Base-by-base conservation (phyloP, 2,888 invertebrate genomes). In the Tinea pellionella region DNA sequence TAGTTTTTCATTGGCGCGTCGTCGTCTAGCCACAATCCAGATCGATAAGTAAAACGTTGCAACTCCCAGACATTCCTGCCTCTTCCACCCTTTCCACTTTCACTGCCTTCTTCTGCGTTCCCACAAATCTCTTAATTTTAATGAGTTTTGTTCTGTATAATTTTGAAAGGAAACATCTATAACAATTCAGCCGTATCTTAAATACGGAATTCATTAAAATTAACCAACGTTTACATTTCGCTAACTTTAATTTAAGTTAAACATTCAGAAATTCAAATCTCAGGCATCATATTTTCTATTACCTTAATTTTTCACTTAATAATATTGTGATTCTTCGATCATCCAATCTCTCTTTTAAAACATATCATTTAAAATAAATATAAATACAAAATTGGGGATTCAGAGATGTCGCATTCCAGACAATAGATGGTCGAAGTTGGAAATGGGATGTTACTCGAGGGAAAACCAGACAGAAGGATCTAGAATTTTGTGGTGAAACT, bases 1-100 rank as follows among this genome's bases (percentile, higher is more conserved):
- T 79, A 79, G 80, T 80, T 82, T 81, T 83, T 78, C 77, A 73
- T 74, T 70, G 77, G 70, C 80, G 76, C 80, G 75, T 69, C 71
- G 65, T 65, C 67, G 83, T 80, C 82, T 81, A 70, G 78, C 73
- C 64, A 68, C 71, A 65, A 43, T 70, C 69, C 64, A 71, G 77
- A 82, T 85, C 85, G 78, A 84, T 85, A 78, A 61, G 13, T 11
- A 61, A 62, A 63, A 67, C 63, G 67, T 72, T 73, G 73, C 75
- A 57, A 55, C 55, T 55, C 12, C 57, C 57, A 57, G 57, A 53
- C 53, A 12, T 55, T 18, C 24, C 55, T 55, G 6, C 29, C 19
- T 29, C 24, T 24, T 24, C 18, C 29, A 24, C 55, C 55, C 55
- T 55, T 55, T 55, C 15, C 29, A 55, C 29, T 55, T 19, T 55